Evolutionary conservation across 2,888 invertebrate genomes (phyloP), one percentile per base, ranked within the genome.

Genomic region (Drosophila bunnanda): DNA sequence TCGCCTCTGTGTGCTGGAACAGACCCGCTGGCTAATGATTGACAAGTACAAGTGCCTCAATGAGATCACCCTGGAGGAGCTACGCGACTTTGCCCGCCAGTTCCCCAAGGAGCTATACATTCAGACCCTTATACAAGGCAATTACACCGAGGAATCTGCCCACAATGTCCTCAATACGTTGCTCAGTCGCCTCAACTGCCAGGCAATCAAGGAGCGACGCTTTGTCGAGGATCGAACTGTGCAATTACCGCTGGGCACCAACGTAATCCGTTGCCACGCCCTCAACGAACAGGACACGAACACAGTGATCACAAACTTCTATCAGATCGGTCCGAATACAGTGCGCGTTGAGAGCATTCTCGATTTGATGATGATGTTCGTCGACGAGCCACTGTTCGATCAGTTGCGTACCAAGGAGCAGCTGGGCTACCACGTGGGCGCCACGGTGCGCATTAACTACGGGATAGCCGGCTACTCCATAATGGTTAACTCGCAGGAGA

Each of bases 361-460:
- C 2, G 96, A 98, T 91, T 92, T 97, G 39, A 92, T 98, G 38
- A 95, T 96, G 94, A 96, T 97, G 93, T 93, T 97, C 65, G 96
- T 98, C 93, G 96, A 97, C 90, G 98, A 98, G 92, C 98, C 98
- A 0, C 93, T 97, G 50, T 98, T 98, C 92, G 96, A 98, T 92
- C 94, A 94, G 46, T 93, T 98, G 25, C 94, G 98, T 59, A 98
- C 98, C 0, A 95, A 96, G 91, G 96, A 98, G 89, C 98, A 98
- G 92, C 93, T 98, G 4, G 98, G 98, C 0, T 98, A 98, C 92
- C 94, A 95, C 89, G 97, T 98, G 25, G 95, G 93, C 83, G 95
- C 95, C 77, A 93, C 94, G 65, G 93, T 95, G 82, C 94, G 95
- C 30, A 94, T 96, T 85, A 96, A 96, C 0, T 95, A 94, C 87